Evolutionary conservation across 2,888 invertebrate genomes (phyloP).

Genomic region (Calephelis perditalis): DNA sequence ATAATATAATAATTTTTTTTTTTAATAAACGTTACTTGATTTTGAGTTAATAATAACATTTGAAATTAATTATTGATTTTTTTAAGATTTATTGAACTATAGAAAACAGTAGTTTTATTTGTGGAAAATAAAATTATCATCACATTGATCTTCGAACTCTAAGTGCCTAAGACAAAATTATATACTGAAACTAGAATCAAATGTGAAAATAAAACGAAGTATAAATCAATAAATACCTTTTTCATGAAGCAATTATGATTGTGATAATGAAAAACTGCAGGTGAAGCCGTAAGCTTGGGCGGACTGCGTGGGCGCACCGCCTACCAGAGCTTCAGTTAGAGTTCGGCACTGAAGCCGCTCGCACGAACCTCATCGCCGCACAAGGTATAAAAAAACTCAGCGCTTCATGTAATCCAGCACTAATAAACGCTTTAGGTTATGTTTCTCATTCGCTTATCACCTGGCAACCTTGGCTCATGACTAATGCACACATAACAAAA

Average conservation of each 20-base stretch:
- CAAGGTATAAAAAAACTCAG: conserved; percentile 57
- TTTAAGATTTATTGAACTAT: too few relatives aligned
- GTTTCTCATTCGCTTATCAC: conserved; percentile 53
- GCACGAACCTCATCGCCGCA: conserved; percentile 73
- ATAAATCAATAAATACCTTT: not conserved
- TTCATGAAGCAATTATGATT: conserved; percentile 14
- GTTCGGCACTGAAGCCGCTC: conserved; percentile 71
- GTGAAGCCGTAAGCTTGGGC: conserved; percentile 48
- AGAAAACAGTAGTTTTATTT: too few relatives aligned
- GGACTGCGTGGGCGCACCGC: conserved; percentile 53
- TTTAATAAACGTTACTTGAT: too few relatives aligned
- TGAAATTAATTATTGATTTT: too few relatives aligned
- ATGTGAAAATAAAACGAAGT: too few relatives aligned
- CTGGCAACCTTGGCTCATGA: conserved; percentile 57
- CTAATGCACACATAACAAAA: conserved; percentile 66
- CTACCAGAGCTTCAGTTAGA: conserved; percentile 56
- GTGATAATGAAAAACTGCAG: conserved; percentile 58
- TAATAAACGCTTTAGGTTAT: conserved; percentile 62
- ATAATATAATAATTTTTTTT: not conserved
- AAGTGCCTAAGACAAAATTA: too few relatives aligned
- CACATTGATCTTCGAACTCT: too few relatives aligned
- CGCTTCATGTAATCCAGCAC: conserved; percentile 66
- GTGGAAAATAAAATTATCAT: too few relatives aligned
- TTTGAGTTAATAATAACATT: too few relatives aligned
- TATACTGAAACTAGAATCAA: too few relatives aligned